Percentiles rank a stretch among this genome's conserved stretches.
Evolutionary conservation across 2,888 invertebrate species (phyloP).

Genomic region (Euproctis similis): DNA sequence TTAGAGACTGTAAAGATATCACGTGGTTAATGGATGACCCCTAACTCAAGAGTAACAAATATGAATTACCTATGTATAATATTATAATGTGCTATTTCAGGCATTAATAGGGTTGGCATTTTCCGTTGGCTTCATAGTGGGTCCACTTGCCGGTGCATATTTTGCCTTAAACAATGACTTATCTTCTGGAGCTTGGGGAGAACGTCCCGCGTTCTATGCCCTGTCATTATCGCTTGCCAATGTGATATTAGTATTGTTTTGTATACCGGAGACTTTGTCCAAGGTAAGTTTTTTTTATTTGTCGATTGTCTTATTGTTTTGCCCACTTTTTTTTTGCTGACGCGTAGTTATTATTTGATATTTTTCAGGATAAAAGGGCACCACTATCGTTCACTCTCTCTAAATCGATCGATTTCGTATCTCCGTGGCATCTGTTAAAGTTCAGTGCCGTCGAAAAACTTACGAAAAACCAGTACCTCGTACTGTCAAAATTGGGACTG

Average conservation of each 20-base stretch:
- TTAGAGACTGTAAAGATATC: no score
- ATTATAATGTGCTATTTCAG: conserved; percentile 75
- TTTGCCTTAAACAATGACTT: conserved; percentile 82
- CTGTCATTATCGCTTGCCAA: conserved; percentile 84
- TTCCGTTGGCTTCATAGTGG: conserved; percentile 97
- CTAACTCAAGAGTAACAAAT: no score
- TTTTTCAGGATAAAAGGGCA: conserved; percentile 80
- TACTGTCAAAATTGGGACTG: conserved; percentile 81
- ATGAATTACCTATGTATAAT: not conserved
- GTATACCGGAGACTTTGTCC: conserved; percentile 89
- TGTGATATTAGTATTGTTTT: conserved; percentile 82
- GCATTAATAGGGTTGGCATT: conserved; percentile 98
- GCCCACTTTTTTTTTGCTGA: no score
- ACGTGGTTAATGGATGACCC: no score
- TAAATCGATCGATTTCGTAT: conserved; percentile 74
- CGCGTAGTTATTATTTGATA: no score
- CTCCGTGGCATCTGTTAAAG: conserved; percentile 63
- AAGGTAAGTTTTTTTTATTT: conserved; percentile 60
- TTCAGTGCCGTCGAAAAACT: conserved; percentile 83
- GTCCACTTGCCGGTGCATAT: conserved; percentile 94
- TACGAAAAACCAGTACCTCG: conserved; percentile 75
- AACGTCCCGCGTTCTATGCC: conserved; percentile 87
- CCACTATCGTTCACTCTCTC: conserved; percentile 80
- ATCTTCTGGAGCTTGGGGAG: conserved; percentile 81
- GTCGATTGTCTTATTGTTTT: no score